Evolutionary conservation across 2,888 invertebrate species (phyloP).

Genomic region (Timandra comae): DNA sequence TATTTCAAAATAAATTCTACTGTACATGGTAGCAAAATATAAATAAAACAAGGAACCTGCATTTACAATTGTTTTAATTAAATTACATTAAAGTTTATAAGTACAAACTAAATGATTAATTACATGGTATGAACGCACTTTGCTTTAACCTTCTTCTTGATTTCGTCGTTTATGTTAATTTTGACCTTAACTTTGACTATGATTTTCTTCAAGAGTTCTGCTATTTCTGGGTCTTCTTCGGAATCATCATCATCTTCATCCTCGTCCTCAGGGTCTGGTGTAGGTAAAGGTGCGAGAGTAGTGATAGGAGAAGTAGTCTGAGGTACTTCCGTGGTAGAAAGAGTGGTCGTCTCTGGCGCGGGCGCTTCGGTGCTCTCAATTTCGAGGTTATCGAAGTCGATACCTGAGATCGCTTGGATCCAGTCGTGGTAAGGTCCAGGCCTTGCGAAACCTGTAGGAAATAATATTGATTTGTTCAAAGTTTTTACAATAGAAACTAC

Average conservation of each 20-base stretch:
- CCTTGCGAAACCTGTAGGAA: conserved; percentile 62
- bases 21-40: too few species aligned
- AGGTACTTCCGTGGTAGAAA: conserved; percentile 9
- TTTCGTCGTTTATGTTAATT: conserved; percentile 46
- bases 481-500: too few species aligned
- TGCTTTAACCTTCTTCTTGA: conserved; percentile 28
- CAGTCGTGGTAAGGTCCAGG: conserved; percentile 58
- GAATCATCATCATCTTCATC: conserved; percentile 26
- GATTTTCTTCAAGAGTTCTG: conserved; percentile 49
- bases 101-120: too few species aligned
- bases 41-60: too few species aligned
- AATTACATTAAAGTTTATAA: too few species aligned
- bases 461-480: too few species aligned
- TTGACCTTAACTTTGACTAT: conserved; percentile 60
- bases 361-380: conserved; percentile 24
- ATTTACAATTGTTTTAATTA: too few species aligned
- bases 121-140: conserved; percentile 12
- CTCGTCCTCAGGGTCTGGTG: conserved; percentile 25
- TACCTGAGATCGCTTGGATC: conserved; percentile 44
- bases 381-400: conserved; percentile 54
- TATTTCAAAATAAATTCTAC: too few species aligned
- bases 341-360: conserved; percentile 6
- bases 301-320: conserved; percentile 15
- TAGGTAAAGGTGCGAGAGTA: conserved; percentile 16
- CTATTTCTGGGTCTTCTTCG: conserved; percentile 42